Base-by-base conservation (phyloP, 2,888 invertebrate genomes). In the Cetonia aurata region DNA sequence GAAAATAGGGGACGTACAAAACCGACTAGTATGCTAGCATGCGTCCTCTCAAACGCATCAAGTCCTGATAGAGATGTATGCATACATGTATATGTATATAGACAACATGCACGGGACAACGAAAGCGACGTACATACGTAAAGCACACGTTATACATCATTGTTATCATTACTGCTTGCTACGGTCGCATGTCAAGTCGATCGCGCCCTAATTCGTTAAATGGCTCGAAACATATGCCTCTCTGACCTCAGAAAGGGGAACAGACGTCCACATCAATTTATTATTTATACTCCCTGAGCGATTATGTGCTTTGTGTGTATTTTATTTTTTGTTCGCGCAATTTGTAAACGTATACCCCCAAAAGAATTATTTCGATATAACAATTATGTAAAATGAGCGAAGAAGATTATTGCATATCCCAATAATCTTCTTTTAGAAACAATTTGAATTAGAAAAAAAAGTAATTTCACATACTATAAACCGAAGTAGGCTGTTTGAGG, bases 191-290 rank as follows among this genome's bases (percentile, higher is more conserved):
- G 19, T 41, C 25, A 41, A n/a, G 19, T 77, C 13, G 79, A 80
- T 82, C 82, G 79, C 80, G 82, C 84, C 84, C 82, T 82, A 83
- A 84, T 83, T 83, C 82, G 84, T 82, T 84, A 83, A 84, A 84
- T 84, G 83, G 83, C 80, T 80, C 78, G 83, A 83, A 84, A 83
- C 84, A 83, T 84, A 84, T 84, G 84, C 81, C 70, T 50, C 56
- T 41, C 37, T 41, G 41, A 57, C 67, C 67, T 60, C 60, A 60
- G 48, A 60, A 50, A 53, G 53, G 70, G 70, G 37, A 25, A 37
- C 19, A 57, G 52, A 69, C 53, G 77, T 80, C 79, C 79, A 75
- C 76, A 75, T 72, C 68, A 75, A 76, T 78, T 77, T 75, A 73
- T 74, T 73, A 72, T 62, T 67, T 68, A 60, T 75, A 74, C 75